Evolutionary conservation across 2,113 vertebrate species (phyloP), one percentile per base, ranked within the genome.

Genomic region (Acanthochromis polyacanthus): DNA sequence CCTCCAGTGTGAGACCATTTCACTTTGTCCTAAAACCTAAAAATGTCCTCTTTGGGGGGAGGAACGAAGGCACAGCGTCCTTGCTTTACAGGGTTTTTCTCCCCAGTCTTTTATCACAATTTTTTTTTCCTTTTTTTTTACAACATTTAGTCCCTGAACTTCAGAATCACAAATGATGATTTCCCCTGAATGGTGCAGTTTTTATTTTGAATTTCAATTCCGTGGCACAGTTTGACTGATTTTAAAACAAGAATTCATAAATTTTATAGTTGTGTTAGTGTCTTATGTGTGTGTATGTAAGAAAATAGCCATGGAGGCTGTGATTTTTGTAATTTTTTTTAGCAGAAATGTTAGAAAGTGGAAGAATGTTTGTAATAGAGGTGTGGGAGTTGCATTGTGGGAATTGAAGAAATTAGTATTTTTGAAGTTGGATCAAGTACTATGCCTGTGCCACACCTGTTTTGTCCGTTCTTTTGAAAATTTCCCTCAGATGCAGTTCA

Each of bases 41-140:
- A 69, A 84, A 56, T 38, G 46, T 56, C 40, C 51, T 22, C 22
- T 70, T 57, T 40, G 19, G 16, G 46, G 15, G 5, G 16, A 64
- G 22, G 30, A 70, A 2, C 32, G 56, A 66, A 55, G 58, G 8
- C 25, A 59, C 55, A 15, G 51, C 76, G 71, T 1, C 63, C 45
- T 75, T 76, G 52, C 53, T 64, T 69, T 68, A 28, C 14, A 40
- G 32, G 45, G 60, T 38, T 59, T 48, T 60, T 28, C 65, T 67
- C 55, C 30, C 28, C 52, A 67, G 55, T 51, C 14, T 14, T 53
- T 51, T 10, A 11, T 46, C 19, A 50, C n/a, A 48, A 51, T 40
- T 10, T 20, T 25, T 30, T 81, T 68, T 48, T 36, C 2, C 10
- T 40, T 10, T 20, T 25, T 30, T 81, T 68, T 48, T 36, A 3